Evolutionary conservation across 2,888 invertebrate genomes (phyloP).

Genomic region (Automeris io): DNA sequence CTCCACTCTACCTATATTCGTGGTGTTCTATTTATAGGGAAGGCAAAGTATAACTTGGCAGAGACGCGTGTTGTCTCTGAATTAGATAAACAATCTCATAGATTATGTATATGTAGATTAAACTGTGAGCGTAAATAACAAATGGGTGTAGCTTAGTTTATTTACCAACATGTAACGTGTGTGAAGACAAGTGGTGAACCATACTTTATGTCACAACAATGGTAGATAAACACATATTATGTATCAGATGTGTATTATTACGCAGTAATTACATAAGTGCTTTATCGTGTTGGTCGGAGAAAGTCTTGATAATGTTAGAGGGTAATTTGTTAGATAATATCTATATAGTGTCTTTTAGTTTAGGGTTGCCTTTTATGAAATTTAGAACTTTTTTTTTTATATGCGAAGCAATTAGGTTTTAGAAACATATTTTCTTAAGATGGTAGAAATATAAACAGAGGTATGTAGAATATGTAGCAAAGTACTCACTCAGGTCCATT

Average conservation of each 20-base stretch:
- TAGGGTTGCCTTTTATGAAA: too few relatives aligned
- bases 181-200: slow-evolving; percentile 11
- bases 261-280: slow-evolving; percentile 51
- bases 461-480: background rate
- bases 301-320: slow-evolving; percentile 31
- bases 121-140: background rate
- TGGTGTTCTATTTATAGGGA: slow-evolving; percentile 23
- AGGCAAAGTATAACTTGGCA: slow-evolving; percentile 8
- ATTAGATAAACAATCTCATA: slow-evolving; percentile 17
- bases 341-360: slow-evolving; percentile 22
- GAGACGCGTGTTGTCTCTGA: slow-evolving; percentile 2
- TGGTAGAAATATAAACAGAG: too few relatives aligned
- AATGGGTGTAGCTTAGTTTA: background rate
- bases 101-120: slow-evolving; percentile 6
- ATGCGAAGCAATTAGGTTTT: too few relatives aligned
- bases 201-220: slow-evolving; percentile 14
- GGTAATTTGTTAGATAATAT: slow-evolving; percentile 31
- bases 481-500: slow-evolving; percentile 85
- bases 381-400: too few relatives aligned
- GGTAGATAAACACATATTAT: slow-evolving; percentile 1
- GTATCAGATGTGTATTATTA: slow-evolving; percentile 16
- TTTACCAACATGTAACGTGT: background rate
- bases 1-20: slow-evolving; percentile 27
- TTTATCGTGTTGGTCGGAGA: slow-evolving; percentile 47
- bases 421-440: background rate